Evolutionary conservation across 2,113 vertebrate species (phyloP), one percentile per base, ranked within the genome.

Genomic region (Alaudala cheleensis): DNA sequence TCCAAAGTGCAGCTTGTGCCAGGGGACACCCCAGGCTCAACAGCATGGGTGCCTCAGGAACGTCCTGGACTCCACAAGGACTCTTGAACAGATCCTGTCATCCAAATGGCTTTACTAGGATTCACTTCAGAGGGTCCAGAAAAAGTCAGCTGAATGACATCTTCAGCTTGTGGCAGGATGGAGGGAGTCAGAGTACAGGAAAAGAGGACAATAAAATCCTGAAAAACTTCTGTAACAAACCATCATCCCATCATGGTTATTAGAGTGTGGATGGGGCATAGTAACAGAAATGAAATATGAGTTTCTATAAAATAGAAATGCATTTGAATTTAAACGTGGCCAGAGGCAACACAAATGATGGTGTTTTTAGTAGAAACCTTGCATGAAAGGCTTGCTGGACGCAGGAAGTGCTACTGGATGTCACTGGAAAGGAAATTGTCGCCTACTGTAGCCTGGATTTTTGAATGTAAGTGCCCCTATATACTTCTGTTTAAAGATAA

Each of bases 21-120:
- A 50, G 45, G 9, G 56, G 21, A 62, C 1, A 0, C 2, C 0
- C 3, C 2, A 0, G 0, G 9, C 47, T 76, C 34, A 69, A 10
- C 15, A 26, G 71, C 82, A 33, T 0, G 0, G 39, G 14, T 29
- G 60, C 60, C 54, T 79, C 51, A 26, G 66, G 66, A 26, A 4
- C 7, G 22, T 54, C 66, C 66, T 15, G 2, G 51, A 19, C 40
- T 69, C 66, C 5, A 5, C 40, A 53, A 34, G 69, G 50, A 57
- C 58, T 53, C 47, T 33, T 39, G 50, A 29, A 70, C 71, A 73
- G 39, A 24, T 71, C 42, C 67, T 12, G 3, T 28, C 14, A 39
- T 34, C 70, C 50, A 61, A 69, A 73, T 12, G 37, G 6, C 60
- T 80, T 80, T 57, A 18, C 24, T 42, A 33, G 42, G 37, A 47